Conservation (phyloP, 1,140 invertebrate species). For the Euwallacea similis region DNA sequence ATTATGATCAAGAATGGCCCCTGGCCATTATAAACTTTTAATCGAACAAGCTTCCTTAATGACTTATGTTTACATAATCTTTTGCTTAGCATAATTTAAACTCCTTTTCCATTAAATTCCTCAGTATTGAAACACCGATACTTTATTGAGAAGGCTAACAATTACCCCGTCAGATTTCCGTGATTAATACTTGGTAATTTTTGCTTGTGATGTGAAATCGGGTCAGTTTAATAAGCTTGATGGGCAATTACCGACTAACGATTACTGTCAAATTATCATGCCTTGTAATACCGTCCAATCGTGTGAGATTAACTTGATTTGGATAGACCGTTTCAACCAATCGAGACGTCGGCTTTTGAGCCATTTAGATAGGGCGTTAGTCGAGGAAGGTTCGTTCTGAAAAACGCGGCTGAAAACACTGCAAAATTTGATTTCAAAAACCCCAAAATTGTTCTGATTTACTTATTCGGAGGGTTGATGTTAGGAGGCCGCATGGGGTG, state of each 20-base stretch:
- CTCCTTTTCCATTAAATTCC: slow-evolving; percentile 5
- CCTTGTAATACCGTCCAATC: too few relatives aligned
- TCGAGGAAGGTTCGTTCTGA: too few relatives aligned
- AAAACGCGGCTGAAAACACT: too few relatives aligned
- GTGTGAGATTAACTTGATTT: too few relatives aligned
- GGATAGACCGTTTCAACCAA: too few relatives aligned
- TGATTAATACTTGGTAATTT: slow-evolving; percentile 22
- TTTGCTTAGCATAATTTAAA: slow-evolving; percentile 14
- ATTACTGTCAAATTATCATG: slow-evolving; percentile 6
- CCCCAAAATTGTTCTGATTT: too few relatives aligned
- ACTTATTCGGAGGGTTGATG: too few relatives aligned
- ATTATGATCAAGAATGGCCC: neutral
- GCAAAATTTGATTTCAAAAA: too few relatives aligned
- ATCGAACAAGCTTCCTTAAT: slow-evolving; percentile 7
- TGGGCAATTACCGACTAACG: slow-evolving; percentile 1
- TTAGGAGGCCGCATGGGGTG: too few relatives aligned
- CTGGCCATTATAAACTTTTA: slow-evolving; percentile 1
- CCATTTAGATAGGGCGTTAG: too few relatives aligned
- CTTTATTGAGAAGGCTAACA: slow-evolving; percentile 10
- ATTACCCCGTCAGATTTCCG: slow-evolving; percentile 12
- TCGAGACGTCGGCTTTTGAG: too few relatives aligned
- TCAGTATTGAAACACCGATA: slow-evolving; percentile 1
- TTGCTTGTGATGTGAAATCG: slow-evolving; percentile 7
- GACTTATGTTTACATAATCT: slow-evolving; percentile 15
- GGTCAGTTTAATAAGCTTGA: slow-evolving; percentile 8